Evolutionary conservation across 2,797 vertebrate species (phyloP).

Genomic region (Anabacerthia variegaticeps): DNA sequence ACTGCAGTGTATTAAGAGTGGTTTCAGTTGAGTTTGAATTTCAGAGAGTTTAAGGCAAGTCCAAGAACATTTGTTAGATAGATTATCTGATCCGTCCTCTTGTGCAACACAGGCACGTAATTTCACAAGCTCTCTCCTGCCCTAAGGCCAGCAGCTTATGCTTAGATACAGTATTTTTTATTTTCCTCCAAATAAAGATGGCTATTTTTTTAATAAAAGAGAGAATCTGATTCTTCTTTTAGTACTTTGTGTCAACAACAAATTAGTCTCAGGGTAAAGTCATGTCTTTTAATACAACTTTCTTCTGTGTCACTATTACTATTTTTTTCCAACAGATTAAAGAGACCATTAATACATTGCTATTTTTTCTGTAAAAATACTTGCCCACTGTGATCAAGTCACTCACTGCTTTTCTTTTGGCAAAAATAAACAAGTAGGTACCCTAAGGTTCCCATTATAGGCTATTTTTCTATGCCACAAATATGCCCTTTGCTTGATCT

Average conservation of each 20-base stretch:
- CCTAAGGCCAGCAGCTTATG: not conserved
- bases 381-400: not conserved
- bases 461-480: not conserved
- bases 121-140: not conserved
- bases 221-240: not conserved
- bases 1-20: not conserved
- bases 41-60: not conserved
- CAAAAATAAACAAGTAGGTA: not conserved
- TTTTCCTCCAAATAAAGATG: not conserved
- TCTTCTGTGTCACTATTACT: not conserved
- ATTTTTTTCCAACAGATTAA: not conserved
- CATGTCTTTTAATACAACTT: not conserved
- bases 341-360: not conserved
- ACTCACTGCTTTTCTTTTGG: not conserved
- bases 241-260: not conserved
- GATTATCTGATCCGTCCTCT: not conserved
- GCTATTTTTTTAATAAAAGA: not conserved
- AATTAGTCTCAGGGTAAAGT: not conserved
- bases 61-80: not conserved
- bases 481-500: not conserved
- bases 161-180: not conserved
- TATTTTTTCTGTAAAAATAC: not conserved
- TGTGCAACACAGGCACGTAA: not conserved
- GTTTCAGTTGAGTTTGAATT: not conserved
- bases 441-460: not conserved